Evolutionary conservation across 1,140 invertebrate genomes (phyloP).

Genomic region (Drosophila oshimai): DNA sequence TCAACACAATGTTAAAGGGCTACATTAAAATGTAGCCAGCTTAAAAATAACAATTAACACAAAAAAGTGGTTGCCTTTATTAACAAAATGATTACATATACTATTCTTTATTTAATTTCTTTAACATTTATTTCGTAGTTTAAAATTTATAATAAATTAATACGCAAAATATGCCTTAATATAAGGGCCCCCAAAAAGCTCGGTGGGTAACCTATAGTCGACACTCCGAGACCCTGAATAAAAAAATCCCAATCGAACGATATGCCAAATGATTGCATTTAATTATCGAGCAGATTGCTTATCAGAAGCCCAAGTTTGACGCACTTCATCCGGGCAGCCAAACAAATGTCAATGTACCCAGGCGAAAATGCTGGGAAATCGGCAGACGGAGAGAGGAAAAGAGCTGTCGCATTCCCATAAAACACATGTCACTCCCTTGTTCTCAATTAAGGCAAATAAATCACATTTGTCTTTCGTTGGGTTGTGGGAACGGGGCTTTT

Average conservation of each 20-base stretch:
- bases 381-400: not conserved
- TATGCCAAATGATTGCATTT: constrained; percentile 57
- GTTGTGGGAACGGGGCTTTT: not conserved
- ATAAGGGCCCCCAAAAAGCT: not conserved
- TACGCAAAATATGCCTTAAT: too few relatives aligned
- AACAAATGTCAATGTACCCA: constrained; percentile 43
- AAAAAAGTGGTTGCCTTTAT: too few relatives aligned
- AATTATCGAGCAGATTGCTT: constrained; percentile 52
- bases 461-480: constrained; percentile 22
- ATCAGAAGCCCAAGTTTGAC: constrained; percentile 36
- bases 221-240: too few relatives aligned
- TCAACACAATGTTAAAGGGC: not conserved
- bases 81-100: too few relatives aligned
- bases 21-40: not conserved
- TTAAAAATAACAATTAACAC: too few relatives aligned
- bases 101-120: too few relatives aligned
- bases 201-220: too few relatives aligned
- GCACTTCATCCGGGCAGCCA: constrained; percentile 15
- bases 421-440: constrained; percentile 46
- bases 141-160: too few relatives aligned
- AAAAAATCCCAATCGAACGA: constrained; percentile 12
- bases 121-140: too few relatives aligned
- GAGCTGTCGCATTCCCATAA: constrained; percentile 30
- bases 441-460: constrained; percentile 45
- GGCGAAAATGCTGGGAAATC: constrained; percentile 9